These are phyloP conservation scores for Phocoena sinus DNA, from an alignment of 2,113 vertebrate genomes.

Conservation along the genomic window DNA sequence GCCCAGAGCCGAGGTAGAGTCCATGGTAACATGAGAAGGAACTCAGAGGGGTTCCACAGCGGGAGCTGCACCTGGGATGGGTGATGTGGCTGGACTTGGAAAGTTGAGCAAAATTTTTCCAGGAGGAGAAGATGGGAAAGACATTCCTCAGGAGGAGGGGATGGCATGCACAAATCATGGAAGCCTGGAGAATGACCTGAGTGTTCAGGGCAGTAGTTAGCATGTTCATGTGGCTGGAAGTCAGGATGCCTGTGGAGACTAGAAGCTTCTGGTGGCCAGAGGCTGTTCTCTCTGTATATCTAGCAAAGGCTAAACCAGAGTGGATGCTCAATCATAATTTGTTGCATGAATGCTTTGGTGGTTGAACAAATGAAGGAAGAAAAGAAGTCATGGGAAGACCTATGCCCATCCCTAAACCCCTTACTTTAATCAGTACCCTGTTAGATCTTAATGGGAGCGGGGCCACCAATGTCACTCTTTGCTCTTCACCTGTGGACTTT, in stretches of 20 bases:
- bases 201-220: background rate
- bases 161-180: background rate
- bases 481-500: background rate
- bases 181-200: background rate
- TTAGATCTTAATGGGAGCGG: background rate
- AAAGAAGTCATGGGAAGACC: background rate
- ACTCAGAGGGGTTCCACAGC: background rate
- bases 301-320: background rate
- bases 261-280: background rate
- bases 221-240: background rate
- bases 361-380: background rate
- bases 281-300: background rate
- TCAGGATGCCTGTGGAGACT: background rate
- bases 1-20: background rate
- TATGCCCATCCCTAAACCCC: background rate
- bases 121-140: background rate
- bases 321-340: background rate
- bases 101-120: background rate
- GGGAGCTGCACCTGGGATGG: background rate
- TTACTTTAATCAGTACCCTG: background rate
- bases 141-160: background rate
- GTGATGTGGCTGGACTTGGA: background rate
- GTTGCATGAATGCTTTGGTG: background rate
- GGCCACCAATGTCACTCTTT: background rate
- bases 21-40: background rate